Base-by-base conservation (phyloP, 2,888 invertebrate species). In the Phrixothrix hirtus region DNA sequence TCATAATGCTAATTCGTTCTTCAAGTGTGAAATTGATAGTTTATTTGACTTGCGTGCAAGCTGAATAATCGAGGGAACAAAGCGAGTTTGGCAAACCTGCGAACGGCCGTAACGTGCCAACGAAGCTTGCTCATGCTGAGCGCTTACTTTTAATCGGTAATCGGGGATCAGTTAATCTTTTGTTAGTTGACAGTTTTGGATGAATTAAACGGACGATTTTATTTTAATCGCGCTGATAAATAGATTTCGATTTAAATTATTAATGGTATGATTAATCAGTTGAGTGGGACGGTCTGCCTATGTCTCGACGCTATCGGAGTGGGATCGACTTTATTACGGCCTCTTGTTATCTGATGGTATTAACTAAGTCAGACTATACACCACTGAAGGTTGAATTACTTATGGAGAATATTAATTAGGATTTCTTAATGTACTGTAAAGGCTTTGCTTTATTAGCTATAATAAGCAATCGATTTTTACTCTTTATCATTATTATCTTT, bases 11-110 rank as follows among this genome's bases (percentile, higher is more conserved):
- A 60, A 62, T 62, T 55, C 53, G 50, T 59, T 39, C 32, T 39
- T 57, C 61, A 55, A 61, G 62, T 62, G 63, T 63, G 66, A 67
- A 68, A 68, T 68, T 67, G 66, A 66, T 66, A 64, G 66, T 64
- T 63, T 63, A 65, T 65, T 65, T 55, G 57, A 51, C 46, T 55
- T 58, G 62, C 59, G 60, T 58, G 58, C 51, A 55, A 51, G 54
- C 50, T 31, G 45, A 32, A 27, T 56, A 51, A 54, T 52, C 48
- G 54, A 48, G 27, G 53, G 38, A 50, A 45, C 55, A 37, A 57
- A 49, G 45, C 32, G 26, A 32, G 46, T 48, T 31, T 34, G 39
- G 37, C 35, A 32, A 51, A 47, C 36, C 34, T 42, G 27, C 36
- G 30, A 31, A 29, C 13, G 14, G 30, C 11, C 17, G 37, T n/a